These are phyloP conservation scores for Hippocampus kuda DNA, from an alignment of 2,797 vertebrate genomes.

Conservation along the genomic window DNA sequence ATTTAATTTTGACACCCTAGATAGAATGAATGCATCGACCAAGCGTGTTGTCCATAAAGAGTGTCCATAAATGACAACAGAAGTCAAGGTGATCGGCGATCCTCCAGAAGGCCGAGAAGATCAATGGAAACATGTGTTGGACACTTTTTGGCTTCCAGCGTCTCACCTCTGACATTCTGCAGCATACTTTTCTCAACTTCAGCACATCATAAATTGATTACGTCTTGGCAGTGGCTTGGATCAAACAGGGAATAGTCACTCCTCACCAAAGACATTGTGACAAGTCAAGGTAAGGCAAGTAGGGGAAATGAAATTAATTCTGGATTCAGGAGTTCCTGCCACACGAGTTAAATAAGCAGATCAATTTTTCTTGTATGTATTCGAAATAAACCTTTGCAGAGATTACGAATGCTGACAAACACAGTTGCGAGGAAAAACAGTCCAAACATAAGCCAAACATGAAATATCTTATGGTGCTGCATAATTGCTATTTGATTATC, in stretches of 20 bases:
- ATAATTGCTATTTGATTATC: not conserved
- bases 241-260: not conserved
- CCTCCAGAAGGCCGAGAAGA: not conserved
- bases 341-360: not conserved
- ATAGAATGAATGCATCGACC: not conserved
- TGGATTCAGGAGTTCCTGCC: not conserved
- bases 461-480: not conserved
- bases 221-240: not conserved
- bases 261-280: not conserved
- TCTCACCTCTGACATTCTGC: not conserved
- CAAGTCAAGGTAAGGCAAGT: conserved; percentile 4
- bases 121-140: not conserved
- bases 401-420: not conserved
- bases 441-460: not conserved
- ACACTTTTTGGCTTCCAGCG: conserved; percentile 1
- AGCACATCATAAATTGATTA: conserved; percentile 4
- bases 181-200: not conserved
- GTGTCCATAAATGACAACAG: not conserved
- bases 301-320: not conserved
- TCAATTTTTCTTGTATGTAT: not conserved
- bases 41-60: not conserved
- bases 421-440: not conserved
- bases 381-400: not conserved
- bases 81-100: not conserved
- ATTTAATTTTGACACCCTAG: not conserved